Conservation (phyloP, 2,888 invertebrate species). For the Thereva unica region DNA sequence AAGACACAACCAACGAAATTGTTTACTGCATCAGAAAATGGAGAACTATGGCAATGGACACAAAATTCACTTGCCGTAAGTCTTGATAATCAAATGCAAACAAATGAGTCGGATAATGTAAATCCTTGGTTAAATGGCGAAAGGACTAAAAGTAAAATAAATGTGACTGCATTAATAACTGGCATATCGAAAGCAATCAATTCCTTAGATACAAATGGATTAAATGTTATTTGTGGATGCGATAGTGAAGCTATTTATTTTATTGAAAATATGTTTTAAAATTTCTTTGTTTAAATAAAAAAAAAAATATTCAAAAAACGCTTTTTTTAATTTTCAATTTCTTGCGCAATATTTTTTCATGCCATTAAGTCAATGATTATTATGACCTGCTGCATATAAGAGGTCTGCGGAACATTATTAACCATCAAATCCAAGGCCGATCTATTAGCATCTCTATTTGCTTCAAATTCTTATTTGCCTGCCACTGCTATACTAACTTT, state of each 20-base stretch:
- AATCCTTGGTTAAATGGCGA: slow-evolving; percentile 72
- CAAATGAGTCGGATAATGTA: slow-evolving; percentile 42
- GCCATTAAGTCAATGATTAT: no score
- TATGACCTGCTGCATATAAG: no score
- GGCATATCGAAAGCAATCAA: slow-evolving; percentile 79
- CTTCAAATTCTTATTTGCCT: no score
- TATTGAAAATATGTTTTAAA: slow-evolving; percentile 64
- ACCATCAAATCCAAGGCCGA: no score
- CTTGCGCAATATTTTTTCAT: no score
- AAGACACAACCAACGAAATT: slow-evolving; percentile 82
- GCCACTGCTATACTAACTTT: no score
- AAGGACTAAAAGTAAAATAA: slow-evolving; percentile 65
- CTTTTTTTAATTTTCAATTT: no score
- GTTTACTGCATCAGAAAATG: slow-evolving; percentile 77
- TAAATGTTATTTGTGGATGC: slow-evolving; percentile 78
- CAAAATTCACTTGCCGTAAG: slow-evolving; percentile 60
- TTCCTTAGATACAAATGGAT: slow-evolving; percentile 75
- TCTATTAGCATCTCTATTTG: no score
- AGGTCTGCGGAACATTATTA: no score
- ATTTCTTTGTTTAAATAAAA: background rate
- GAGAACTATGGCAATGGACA: slow-evolving; percentile 91
- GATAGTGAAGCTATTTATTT: slow-evolving; percentile 89
- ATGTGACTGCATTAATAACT: slow-evolving; percentile 69
- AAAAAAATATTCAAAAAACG: background rate
- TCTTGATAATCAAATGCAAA: slow-evolving; percentile 33